A percentile compares a stretch with the other conserved stretches of the same genome.
Conservation (phyloP, 1,140 invertebrate genomes). For the Drosophila lacertosa region DNA sequence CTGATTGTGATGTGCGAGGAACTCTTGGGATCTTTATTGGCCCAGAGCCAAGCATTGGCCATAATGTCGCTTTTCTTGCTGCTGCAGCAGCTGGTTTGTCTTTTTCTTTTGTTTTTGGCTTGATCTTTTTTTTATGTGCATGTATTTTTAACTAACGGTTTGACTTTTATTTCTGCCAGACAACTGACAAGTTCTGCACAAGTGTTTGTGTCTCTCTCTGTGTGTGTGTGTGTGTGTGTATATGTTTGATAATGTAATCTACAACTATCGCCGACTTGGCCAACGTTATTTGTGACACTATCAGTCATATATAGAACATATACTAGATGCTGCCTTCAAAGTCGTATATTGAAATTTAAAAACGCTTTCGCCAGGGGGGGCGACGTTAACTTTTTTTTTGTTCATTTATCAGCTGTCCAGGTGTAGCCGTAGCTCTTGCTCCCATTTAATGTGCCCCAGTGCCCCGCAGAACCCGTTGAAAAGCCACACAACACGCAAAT, state of each 20-base stretch:
- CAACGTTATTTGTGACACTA: conserved; percentile 12
- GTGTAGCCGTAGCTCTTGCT: conserved; percentile 40
- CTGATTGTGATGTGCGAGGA: conserved; percentile 17
- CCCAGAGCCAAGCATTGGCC: conserved; percentile 38
- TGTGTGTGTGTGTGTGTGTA: conserved; percentile 34
- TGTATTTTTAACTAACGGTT: conserved; percentile 52
- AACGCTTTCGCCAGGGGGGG: conserved; percentile 53
- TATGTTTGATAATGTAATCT: conserved; percentile 64
- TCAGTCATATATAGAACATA: conserved; percentile 28
- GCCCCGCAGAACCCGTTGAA: not conserved
- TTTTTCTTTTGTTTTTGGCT: conserved; percentile 59
- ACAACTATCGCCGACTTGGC: conserved; percentile 11
- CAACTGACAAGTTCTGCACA: conserved; percentile 22
- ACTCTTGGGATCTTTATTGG: conserved; percentile 51
- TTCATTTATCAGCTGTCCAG: conserved; percentile 37
- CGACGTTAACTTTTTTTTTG: not conserved
- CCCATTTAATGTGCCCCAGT: conserved; percentile 36
- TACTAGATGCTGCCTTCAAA: conserved; percentile 11
- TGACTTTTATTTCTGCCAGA: conserved; percentile 41
- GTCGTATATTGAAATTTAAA: conserved; percentile 58
- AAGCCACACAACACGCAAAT: conserved; percentile 58
- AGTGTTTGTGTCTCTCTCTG: conserved; percentile 28
- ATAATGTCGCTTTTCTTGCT: conserved; percentile 42
- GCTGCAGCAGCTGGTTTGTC: conserved; percentile 31
- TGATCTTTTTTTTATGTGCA: conserved; percentile 30